These are phyloP conservation scores for Escarpia spicata DNA, from an alignment of 2,888 invertebrate genomes.

Conservation along the genomic window DNA sequence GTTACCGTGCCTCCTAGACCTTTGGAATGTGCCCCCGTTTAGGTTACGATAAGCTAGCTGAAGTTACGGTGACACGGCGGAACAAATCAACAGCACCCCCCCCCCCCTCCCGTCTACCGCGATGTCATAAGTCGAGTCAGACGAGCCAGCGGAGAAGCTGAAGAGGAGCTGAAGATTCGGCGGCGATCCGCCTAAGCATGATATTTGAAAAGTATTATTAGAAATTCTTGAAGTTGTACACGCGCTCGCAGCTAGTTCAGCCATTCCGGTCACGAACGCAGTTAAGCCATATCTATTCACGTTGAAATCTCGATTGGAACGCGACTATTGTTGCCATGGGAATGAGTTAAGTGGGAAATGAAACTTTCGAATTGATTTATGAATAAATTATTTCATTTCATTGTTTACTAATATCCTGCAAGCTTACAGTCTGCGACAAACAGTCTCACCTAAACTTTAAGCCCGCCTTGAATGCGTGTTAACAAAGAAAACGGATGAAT, in stretches of 20 bases:
- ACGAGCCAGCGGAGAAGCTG: no score
- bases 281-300: not conserved
- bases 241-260: not conserved
- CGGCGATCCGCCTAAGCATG: no score
- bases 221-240: not conserved
- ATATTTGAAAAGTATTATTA: no score
- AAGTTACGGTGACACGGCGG: no score
- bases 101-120: no score
- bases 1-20: no score
- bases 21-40: no score
- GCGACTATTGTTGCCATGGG: slow-evolving; percentile 4
- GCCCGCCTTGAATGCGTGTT: not conserved
- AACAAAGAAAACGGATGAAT: not conserved
- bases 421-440: not conserved
- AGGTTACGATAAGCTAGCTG: no score
- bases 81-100: no score
- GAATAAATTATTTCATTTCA: not conserved
- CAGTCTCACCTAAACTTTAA: not conserved
- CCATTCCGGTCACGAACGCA: not conserved
- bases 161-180: no score
- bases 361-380: not conserved
- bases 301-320: not conserved
- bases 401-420: not conserved
- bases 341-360: slow-evolving; percentile 11
- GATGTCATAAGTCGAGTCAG: no score